Conservation (phyloP, 2,888 invertebrate species). For the Parthenolecanium corni region DNA sequence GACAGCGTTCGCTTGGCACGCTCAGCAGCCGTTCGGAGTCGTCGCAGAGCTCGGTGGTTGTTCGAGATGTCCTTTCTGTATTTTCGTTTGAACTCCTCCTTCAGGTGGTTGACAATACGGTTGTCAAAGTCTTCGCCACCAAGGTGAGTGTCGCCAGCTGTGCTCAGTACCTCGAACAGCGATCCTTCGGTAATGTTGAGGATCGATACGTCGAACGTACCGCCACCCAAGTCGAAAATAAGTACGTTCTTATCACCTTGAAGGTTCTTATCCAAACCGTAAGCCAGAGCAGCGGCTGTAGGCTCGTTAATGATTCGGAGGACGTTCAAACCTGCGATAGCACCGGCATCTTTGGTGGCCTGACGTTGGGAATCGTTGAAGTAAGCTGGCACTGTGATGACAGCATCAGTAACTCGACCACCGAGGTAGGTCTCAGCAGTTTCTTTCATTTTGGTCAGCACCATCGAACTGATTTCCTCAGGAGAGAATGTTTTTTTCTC, state of each 20-base stretch:
- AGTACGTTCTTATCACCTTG: slow-evolving; percentile 63
- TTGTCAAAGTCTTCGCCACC: slow-evolving; percentile 57
- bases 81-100: slow-evolving; percentile 47
- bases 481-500: slow-evolving; percentile 52
- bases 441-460: slow-evolving; percentile 49
- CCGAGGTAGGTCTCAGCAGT: slow-evolving; percentile 54
- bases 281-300: slow-evolving; percentile 75
- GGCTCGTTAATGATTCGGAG: slow-evolving; percentile 84
- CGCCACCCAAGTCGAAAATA: slow-evolving; percentile 75
- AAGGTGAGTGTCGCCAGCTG: slow-evolving; percentile 73
- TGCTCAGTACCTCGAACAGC: slow-evolving; percentile 71
- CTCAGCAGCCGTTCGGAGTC: slow-evolving; percentile 45
- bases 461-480: slow-evolving; percentile 60
- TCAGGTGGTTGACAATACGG: slow-evolving; percentile 46
- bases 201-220: slow-evolving; percentile 87
- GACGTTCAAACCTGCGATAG: slow-evolving; percentile 73
- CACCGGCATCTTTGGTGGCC: slow-evolving; percentile 77
- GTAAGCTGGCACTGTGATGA: slow-evolving; percentile 70
- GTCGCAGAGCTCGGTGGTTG: slow-evolving; percentile 41
- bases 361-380: slow-evolving; percentile 55
- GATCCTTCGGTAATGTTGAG: slow-evolving; percentile 78
- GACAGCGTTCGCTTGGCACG: slow-evolving; percentile 44
- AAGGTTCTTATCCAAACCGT: slow-evolving; percentile 48
- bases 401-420: slow-evolving; percentile 51
- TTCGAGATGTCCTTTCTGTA: slow-evolving; percentile 41